phyloP scores from a whole-genome alignment of 1,140 invertebrate genomes.

The Drosophila nebulosa region DNA sequence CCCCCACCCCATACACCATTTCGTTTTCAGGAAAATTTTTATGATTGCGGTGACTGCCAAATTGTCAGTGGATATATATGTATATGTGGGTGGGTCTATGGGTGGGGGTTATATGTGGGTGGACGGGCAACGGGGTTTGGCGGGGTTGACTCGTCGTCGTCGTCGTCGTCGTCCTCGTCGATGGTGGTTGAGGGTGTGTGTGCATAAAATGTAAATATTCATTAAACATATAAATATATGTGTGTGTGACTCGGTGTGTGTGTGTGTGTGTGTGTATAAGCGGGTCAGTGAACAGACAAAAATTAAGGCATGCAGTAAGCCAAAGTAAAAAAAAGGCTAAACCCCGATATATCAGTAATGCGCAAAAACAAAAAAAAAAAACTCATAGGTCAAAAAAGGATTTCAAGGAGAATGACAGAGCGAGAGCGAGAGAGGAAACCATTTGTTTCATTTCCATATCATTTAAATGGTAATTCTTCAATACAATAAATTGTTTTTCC shows the following conservation, averaged over 20 bases:
- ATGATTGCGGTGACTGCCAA: conserved; percentile 79
- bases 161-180: too few relatives aligned
- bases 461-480: too few relatives aligned
- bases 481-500: too few relatives aligned
- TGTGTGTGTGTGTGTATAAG: conserved; percentile 7
- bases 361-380: neutral
- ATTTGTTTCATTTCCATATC: too few relatives aligned
- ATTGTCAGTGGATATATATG: conserved; percentile 65
- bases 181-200: neutral
- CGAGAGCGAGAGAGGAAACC: too few relatives aligned
- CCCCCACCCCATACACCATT: too few relatives aligned
- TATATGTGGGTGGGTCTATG: conserved; percentile 19
- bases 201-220: conserved; percentile 30
- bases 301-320: neutral
- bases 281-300: conserved; percentile 13
- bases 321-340: neutral
- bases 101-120: neutral
- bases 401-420: too few relatives aligned
- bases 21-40: conserved; percentile 60
- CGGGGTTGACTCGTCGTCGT: neutral
- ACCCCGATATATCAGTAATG: neutral
- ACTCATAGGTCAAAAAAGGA: neutral
- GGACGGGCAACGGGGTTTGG: too few relatives aligned
- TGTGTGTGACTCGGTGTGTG: neutral
- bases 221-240: conserved; percentile 6